Evolutionary conservation across 2,797 vertebrate species (phyloP), one percentile per base, ranked within the genome.

Genomic region (Cirrhinus molitorella): DNA sequence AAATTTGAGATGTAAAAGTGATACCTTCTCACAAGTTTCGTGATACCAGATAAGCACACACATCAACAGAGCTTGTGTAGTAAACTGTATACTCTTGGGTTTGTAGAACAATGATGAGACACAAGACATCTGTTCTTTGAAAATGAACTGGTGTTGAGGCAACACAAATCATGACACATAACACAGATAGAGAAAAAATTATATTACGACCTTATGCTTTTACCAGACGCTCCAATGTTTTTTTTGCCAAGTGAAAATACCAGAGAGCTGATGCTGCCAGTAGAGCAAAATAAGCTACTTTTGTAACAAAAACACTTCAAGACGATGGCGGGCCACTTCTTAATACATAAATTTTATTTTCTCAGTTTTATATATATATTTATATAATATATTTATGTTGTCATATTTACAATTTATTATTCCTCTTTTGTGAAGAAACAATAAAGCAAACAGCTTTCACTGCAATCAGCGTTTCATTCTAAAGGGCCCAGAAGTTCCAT

Each of bases 321-420:
- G 86, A 85, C 80, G 61, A 74, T 51, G 49, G 51, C 72, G 87
- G 86, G 87, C 83, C 88, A 77, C 79, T 79, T 57, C 68, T 88
- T 93, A 91, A 90, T 93, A 94, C 95, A 95, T 95, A 94, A 92
- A 95, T 93, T 94, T 92, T 95, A 94, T 95, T 95, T 94, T 82
- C 92, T 93, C 73, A 55, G 90, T 93, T 93, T 63, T 88, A 76
- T 89, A 92, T 94, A 94, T 90, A 90, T 93, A 94, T 79, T 1
- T 79, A 23, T 66, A 16, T 49, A 34, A 89, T 93, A 93, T 95
- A 93, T 85, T 84, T 86, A 93, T 94, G 94, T 93, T 93, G 94
- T 94, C 93, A 85, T 95, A 95, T 95, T 88, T 95, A 95, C 95
- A 96, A 94, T 95, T 94, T 88, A 73, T 87, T 93, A 92, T 94